Conservation (phyloP, 2,113 vertebrate species). For the Aphyosemion australe region DNA sequence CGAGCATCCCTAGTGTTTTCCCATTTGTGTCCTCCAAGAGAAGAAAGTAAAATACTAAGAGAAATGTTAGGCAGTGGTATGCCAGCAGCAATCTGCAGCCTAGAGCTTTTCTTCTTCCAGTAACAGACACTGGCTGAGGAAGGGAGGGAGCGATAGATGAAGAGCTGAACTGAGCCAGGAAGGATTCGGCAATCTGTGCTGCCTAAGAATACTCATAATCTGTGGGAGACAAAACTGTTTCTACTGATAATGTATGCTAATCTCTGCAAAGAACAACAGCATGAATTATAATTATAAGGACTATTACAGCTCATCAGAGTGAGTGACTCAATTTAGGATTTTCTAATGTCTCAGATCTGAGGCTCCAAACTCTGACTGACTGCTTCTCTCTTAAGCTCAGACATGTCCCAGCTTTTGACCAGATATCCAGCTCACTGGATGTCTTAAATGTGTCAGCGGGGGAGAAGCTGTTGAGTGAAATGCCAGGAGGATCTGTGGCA, state of each 20-base stretch:
- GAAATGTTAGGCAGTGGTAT: constrained; percentile 42
- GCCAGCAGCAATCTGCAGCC: constrained; percentile 55
- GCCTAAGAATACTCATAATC: background rate
- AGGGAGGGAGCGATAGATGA: constrained; percentile 6
- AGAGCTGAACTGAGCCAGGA: constrained; percentile 9
- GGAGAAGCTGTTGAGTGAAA: background rate
- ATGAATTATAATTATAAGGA: too few species aligned
- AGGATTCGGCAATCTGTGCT: constrained; percentile 11
- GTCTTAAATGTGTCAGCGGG: background rate
- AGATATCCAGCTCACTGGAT: background rate
- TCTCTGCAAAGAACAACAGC: background rate
- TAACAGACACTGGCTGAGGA: constrained; percentile 29
- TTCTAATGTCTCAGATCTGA: too few species aligned
- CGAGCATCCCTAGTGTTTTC: too few species aligned
- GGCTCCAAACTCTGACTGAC: too few species aligned
- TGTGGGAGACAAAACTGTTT: constrained; percentile 1
- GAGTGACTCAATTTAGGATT: too few species aligned
- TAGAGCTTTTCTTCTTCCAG: constrained; percentile 10
- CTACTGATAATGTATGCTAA: background rate
- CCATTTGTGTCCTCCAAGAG: too few species aligned
- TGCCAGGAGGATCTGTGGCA: background rate
- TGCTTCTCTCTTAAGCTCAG: background rate
- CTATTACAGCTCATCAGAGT: too few species aligned
- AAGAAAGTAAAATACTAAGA: too few species aligned
- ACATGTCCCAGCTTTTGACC: background rate